phyloP scores from a whole-genome alignment of 1,140 invertebrate species.

The Chelonus insularis region DNA sequence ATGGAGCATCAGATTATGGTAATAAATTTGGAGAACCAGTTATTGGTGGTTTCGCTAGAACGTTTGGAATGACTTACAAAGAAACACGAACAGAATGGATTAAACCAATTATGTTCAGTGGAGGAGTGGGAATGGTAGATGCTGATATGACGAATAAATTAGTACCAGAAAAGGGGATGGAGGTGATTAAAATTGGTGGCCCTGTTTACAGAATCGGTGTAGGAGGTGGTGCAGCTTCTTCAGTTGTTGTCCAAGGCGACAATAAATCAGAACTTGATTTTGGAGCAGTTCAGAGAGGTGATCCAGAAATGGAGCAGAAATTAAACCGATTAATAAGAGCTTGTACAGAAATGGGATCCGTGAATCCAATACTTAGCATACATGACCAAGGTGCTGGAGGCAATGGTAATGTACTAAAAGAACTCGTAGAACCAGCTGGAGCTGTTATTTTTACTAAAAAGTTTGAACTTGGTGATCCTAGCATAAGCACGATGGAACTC shows the following conservation, averaged over 20 bases:
- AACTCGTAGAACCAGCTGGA: conserved; percentile 91
- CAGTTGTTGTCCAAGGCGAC: conserved; percentile 87
- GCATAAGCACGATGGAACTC: conserved; percentile 88
- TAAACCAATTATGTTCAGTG: conserved; percentile 99
- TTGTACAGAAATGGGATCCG: conserved; percentile 79
- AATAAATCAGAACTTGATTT: conserved; percentile 89
- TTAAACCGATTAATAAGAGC: conserved; percentile 90
- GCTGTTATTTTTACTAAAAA: conserved; percentile 86
- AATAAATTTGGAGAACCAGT: conserved; percentile 99
- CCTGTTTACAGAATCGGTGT: conserved; percentile 97
- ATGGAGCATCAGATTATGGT: conserved; percentile 98
- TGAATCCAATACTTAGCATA: conserved; percentile 92
- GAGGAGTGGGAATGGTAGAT: conserved; percentile 90
- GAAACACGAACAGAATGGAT: conserved; percentile 86
- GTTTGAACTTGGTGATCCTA: conserved; percentile 93
- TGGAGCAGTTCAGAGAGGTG: conserved; percentile 94
- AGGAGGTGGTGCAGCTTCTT: conserved; percentile 94
- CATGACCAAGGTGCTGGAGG: conserved; percentile 97
- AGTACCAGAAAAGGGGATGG: conserved; percentile 72
- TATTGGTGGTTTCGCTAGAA: conserved; percentile 86
- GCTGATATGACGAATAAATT: conserved; percentile 77
- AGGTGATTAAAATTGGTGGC: conserved; percentile 93
- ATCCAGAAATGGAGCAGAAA: conserved; percentile 99
- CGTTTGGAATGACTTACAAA: conserved; percentile 78
- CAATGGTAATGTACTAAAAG: conserved; percentile 98